Conservation (phyloP, 2,113 vertebrate species). For the Phyllopteryx taeniolatus region DNA sequence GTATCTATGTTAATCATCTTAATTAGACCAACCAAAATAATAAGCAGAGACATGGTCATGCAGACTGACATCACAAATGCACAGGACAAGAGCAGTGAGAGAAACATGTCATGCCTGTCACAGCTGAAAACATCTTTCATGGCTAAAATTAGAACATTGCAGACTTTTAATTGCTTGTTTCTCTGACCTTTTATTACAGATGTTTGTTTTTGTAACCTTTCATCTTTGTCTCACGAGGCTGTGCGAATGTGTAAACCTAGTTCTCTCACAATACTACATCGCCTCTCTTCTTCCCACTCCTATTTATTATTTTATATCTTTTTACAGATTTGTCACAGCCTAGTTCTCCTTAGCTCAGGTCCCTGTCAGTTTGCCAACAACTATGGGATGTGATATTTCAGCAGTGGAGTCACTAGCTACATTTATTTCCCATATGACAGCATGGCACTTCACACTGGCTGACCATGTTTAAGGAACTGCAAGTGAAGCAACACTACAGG, state of each 20-base stretch:
- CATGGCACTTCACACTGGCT: background rate
- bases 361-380: slow-evolving; percentile 20
- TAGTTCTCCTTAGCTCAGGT: slow-evolving; percentile 3
- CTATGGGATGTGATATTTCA: slow-evolving; percentile 18
- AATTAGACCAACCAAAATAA: background rate
- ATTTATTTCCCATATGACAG: slow-evolving; percentile 16
- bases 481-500: background rate
- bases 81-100: background rate
- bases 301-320: background rate
- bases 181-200: background rate
- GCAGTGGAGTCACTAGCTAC: slow-evolving; percentile 5
- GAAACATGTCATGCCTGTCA: slow-evolving; percentile 9
- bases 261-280: background rate
- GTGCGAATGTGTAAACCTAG: background rate
- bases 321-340: slow-evolving; percentile 3
- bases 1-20: background rate
- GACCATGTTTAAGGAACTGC: slow-evolving; percentile 1
- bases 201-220: slow-evolving; percentile 2
- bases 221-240: slow-evolving; percentile 1
- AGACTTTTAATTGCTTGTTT: slow-evolving; percentile 11
- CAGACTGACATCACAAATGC: background rate
- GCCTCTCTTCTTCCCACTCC: background rate
- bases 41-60: background rate
- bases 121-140: slow-evolving; percentile 26
- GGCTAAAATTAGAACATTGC: slow-evolving; percentile 22